Base-by-base conservation (phyloP, 2,797 vertebrate genomes). In the Peromyscus aztecus region DNA sequence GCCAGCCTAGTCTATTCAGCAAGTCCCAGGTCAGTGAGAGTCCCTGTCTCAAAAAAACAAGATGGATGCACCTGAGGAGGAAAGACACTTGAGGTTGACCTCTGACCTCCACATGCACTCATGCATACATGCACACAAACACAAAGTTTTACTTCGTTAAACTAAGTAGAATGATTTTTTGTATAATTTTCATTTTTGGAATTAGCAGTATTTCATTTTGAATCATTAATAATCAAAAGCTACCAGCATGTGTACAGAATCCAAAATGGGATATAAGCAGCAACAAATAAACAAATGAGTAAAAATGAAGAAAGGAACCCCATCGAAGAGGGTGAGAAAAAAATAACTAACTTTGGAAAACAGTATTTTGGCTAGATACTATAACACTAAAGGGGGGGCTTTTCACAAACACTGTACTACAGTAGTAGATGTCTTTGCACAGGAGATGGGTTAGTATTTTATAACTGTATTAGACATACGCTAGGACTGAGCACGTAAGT, bases 221-320 rank as follows among this genome's bases (percentile, higher is more conserved):
- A 43, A 67, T 49, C 63, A 21, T 59, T 94, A 93, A 80, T 81
- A 80, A 91, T 94, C 67, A 85, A 85, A 94, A 95, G 46, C n/a
- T 69, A 85, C 67, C 52, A 76, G 21, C 24, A 84, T 19, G 24
- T 89, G 13, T 40, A 3, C 10, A 78, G 78, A 93, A 97, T n/a
- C 52, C 65, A 95, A 94, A 96, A 86, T 71, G 37, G 81, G 86
- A 90, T 24, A 82, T 11, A 87, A 94, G 86, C 21, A 57, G 55
- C 23, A 59, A 57, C 17, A n/a, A 69, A 69, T 14, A n/a, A 69
- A 88, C 29, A 90, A 90, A 49, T 27, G 19, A 73, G 75, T 73
- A 90, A 46, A 95, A 88, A 84, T 75, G 4, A 90, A 80, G 81
- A 55, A 17, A 55, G 37, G 46, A 87, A 65, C 63, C 90, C n/a